Evolutionary conservation across 2,797 vertebrate genomes (phyloP).

Genomic region (Pyrocephalus nanus): DNA sequence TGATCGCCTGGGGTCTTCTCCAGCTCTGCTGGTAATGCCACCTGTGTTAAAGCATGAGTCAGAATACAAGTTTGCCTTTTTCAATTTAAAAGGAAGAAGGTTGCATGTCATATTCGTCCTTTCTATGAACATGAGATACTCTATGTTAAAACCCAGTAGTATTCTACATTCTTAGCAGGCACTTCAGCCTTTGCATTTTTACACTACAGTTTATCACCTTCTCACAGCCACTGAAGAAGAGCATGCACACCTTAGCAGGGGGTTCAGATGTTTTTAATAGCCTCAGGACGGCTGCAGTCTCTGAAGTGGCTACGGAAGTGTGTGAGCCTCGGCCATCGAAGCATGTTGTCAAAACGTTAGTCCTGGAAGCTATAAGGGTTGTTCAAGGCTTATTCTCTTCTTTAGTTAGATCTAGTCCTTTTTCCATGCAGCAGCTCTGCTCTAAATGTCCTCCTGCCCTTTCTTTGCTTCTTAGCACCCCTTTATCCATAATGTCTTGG

Average conservation of each 20-base stretch:
- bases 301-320: not conserved
- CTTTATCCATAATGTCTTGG: not conserved
- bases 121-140: not conserved
- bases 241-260: not conserved
- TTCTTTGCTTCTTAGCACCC: not conserved
- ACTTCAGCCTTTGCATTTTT: not conserved
- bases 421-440: not conserved
- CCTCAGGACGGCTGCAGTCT: not conserved
- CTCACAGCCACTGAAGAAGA: not conserved
- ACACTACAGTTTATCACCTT: not conserved
- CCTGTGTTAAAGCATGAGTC: not conserved
- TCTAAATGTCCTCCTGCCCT: not conserved
- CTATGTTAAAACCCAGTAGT: not conserved
- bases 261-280: not conserved
- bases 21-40: not conserved
- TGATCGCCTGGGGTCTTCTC: not conserved
- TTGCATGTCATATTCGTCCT: not conserved
- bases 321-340: not conserved
- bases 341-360: not conserved
- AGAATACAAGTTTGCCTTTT: not conserved
- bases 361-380: not conserved
- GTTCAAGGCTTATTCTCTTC: not conserved
- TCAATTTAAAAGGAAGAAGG: not conserved
- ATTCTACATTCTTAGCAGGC: not conserved
- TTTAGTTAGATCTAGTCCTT: not conserved